These are phyloP conservation scores for Lates japonicus DNA, from an alignment of 2,797 vertebrate genomes.

Conservation along the genomic window DNA sequence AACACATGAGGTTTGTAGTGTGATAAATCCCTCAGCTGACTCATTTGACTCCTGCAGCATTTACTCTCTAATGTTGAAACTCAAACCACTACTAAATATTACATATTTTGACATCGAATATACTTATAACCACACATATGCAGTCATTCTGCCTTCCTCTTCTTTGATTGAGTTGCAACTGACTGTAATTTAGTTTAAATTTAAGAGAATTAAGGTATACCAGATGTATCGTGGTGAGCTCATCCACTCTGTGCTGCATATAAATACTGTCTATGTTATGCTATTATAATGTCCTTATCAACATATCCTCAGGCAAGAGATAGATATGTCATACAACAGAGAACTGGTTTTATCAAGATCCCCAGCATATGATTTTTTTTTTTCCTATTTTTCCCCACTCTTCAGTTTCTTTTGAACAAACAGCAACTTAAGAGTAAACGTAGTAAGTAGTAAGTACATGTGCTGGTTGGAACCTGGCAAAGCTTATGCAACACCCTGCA, in stretches of 20 bases:
- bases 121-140: slow-evolving; percentile 12
- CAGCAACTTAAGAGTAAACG: not conserved
- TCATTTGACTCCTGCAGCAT: slow-evolving; percentile 15
- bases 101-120: slow-evolving; percentile 14
- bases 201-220: slow-evolving; percentile 12
- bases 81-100: slow-evolving; percentile 27
- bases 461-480: slow-evolving; percentile 50
- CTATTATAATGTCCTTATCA: slow-evolving; percentile 44
- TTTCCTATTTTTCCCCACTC: not conserved
- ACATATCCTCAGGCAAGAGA: slow-evolving; percentile 44
- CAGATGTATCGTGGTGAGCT: slow-evolving; percentile 35
- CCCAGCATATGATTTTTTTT: slow-evolving; percentile 14
- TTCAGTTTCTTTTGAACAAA: slow-evolving; percentile 34
- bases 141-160: not conserved
- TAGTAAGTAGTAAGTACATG: slow-evolving; percentile 24
- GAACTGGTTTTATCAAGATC: slow-evolving; percentile 47
- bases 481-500: slow-evolving; percentile 82
- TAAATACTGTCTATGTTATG: slow-evolving; percentile 49
- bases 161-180: slow-evolving; percentile 12
- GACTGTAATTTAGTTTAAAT: slow-evolving; percentile 33
- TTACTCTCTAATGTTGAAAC: slow-evolving; percentile 25
- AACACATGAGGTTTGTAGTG: slow-evolving; percentile 30
- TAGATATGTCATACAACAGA: slow-evolving; percentile 21
- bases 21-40: slow-evolving; percentile 33
- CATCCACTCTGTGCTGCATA: slow-evolving; percentile 34